Percentiles rank a stretch among this genome's conserved stretches.
phyloP scores from a whole-genome alignment of 1,140 invertebrate species.

The Drosophila pachea region DNA sequence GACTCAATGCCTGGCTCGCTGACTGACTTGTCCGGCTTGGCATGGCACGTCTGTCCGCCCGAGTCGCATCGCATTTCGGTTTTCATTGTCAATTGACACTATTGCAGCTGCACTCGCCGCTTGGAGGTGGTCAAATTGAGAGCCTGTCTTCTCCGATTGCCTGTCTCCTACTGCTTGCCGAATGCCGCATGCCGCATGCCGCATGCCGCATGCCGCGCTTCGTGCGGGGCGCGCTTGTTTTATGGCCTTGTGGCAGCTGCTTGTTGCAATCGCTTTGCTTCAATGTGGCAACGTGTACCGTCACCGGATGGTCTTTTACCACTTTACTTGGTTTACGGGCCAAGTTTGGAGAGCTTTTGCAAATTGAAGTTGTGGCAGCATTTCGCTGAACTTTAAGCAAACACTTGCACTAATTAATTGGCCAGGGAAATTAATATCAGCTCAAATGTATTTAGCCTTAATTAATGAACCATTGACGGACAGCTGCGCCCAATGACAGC shows the following conservation, averaged over 20 bases:
- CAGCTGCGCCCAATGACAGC: constrained; percentile 17
- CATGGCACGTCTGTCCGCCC: not conserved
- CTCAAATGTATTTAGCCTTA: constrained; percentile 46
- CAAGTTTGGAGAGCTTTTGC: constrained; percentile 25
- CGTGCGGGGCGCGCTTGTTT: constrained; percentile 33
- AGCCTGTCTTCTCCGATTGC: not conserved
- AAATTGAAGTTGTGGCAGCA: constrained; percentile 51
- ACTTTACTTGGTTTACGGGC: constrained; percentile 49
- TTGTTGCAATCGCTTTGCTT: constrained; percentile 52
- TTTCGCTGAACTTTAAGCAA: constrained; percentile 15
- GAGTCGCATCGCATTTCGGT: constrained; percentile 42
- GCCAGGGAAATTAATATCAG: constrained; percentile 43
- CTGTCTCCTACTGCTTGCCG: not conserved
- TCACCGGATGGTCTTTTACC: constrained; percentile 28
- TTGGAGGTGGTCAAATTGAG: constrained; percentile 15
- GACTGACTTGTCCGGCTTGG: constrained; percentile 4
- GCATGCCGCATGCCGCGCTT: not conserved
- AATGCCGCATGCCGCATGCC: not conserved
- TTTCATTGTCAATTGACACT: constrained; percentile 59
- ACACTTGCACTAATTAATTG: constrained; percentile 41
- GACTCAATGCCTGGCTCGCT: not conserved
- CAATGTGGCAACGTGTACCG: constrained; percentile 41
- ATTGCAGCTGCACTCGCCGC: constrained; percentile 38
- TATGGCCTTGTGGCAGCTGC: constrained; percentile 44
- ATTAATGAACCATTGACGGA: constrained; percentile 49